Conservation (phyloP, 2,797 vertebrate species). For the Mormyrus hasselquistii region DNA sequence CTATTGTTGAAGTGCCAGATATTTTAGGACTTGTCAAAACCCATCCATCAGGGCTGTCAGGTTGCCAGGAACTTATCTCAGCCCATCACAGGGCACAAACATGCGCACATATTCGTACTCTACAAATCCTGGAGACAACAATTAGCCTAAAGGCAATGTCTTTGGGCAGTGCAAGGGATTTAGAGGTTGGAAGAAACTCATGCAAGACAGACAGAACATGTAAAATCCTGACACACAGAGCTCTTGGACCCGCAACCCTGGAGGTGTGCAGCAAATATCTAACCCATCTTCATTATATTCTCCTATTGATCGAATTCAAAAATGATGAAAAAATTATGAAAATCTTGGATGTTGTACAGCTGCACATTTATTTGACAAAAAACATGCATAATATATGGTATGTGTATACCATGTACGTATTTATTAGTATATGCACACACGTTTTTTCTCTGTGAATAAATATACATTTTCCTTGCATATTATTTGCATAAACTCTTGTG, state of each 20-base stretch:
- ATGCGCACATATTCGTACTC: slow-evolving; percentile 23
- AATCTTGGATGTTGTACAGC: not conserved
- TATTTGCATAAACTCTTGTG: not conserved
- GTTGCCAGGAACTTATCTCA: not conserved
- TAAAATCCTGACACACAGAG: not conserved
- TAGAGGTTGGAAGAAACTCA: not conserved
- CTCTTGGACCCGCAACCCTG: not conserved
- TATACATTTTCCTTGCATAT: not conserved
- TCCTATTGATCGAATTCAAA: not conserved
- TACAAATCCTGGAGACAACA: not conserved
- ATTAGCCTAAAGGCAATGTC: not conserved
- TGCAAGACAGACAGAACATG: not conserved
- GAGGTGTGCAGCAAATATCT: not conserved
- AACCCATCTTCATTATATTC: not conserved
- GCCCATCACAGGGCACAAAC: not conserved
- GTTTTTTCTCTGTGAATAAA: slow-evolving; percentile 10
- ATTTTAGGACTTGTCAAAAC: not conserved
- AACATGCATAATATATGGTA: not conserved
- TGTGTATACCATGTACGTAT: not conserved
- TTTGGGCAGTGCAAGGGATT: not conserved
- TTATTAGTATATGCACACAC: not conserved
- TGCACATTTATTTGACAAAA: not conserved
- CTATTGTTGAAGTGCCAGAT: not conserved
- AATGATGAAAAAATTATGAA: not conserved
- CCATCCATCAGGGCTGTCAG: not conserved